phyloP scores from a whole-genome alignment of 1,140 invertebrate genomes.

The Microvelia longipes region DNA sequence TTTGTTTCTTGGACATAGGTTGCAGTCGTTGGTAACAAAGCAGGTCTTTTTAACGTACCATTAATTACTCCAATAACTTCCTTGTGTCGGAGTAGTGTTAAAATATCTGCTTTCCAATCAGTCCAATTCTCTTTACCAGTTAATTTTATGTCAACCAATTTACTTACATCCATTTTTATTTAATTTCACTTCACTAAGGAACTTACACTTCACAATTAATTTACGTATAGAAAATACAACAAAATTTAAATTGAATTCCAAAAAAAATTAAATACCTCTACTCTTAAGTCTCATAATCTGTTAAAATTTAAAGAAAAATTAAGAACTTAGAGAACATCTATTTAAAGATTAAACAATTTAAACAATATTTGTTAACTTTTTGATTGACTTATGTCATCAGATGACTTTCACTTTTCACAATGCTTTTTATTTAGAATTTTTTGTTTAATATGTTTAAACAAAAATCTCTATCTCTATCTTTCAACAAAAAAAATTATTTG shows the following conservation, averaged over 20 bases:
- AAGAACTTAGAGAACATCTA: too few relatives aligned
- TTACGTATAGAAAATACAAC: background rate
- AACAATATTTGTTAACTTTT: too few relatives aligned
- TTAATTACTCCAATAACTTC: background rate
- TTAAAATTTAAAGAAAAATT: too few relatives aligned
- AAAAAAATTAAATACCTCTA: background rate
- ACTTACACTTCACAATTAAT: background rate
- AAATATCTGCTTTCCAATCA: background rate
- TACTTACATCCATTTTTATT: background rate
- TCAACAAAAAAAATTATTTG: too few relatives aligned
- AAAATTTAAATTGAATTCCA: too few relatives aligned
- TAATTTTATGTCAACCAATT: background rate
- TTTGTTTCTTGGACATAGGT: background rate
- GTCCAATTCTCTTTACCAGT: background rate
- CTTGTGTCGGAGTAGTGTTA: background rate
- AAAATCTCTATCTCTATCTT: too few relatives aligned
- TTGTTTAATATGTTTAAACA: too few relatives aligned
- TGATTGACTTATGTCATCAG: too few relatives aligned
- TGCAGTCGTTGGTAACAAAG: background rate
- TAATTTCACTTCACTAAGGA: background rate
- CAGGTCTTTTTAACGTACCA: background rate
- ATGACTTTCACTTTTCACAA: too few relatives aligned
- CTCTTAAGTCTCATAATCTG: background rate
- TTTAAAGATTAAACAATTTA: too few relatives aligned
- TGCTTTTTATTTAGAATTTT: too few relatives aligned